Percentiles rank a stretch among this genome's conserved stretches.
Evolutionary conservation across 2,797 vertebrate species (phyloP).

Genomic region (Alcedo atthis): DNA sequence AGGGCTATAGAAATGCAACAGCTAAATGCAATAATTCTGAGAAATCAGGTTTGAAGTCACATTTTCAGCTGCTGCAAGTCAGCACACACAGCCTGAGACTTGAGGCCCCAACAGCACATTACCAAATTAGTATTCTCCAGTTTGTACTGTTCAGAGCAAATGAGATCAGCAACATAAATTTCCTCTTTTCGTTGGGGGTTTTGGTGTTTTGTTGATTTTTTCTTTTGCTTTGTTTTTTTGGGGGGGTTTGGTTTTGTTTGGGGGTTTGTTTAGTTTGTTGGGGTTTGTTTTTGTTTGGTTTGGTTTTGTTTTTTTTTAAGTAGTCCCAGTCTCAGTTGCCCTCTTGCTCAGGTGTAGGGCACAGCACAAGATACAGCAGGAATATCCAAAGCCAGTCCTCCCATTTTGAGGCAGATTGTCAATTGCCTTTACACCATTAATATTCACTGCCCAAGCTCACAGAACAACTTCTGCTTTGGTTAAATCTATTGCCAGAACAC

Average conservation of each 20-base stretch:
- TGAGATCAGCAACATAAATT: not conserved
- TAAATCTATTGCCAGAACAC: not conserved
- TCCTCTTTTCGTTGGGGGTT: not conserved
- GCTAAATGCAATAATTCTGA: not conserved
- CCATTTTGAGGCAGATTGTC: not conserved
- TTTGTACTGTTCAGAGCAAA: not conserved
- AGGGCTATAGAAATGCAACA: not conserved
- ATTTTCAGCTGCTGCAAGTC: not conserved
- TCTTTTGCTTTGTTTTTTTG: not conserved
- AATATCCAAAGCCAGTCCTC: not conserved
- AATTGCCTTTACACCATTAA: not conserved
- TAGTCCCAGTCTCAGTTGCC: not conserved
- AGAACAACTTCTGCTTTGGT: not conserved
- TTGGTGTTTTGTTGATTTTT: not conserved
- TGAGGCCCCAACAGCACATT: not conserved
- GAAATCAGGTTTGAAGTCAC: not conserved
- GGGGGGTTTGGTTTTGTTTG: not conserved
- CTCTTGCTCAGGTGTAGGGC: not conserved
- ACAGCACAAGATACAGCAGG: not conserved
- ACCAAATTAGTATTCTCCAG: not conserved
- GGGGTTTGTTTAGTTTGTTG: not conserved
- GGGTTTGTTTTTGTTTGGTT: too few species aligned
- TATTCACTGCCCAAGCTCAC: not conserved
- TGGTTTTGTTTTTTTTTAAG: not conserved
- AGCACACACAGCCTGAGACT: not conserved